phyloP scores from a whole-genome alignment of 1,140 invertebrate species.

The Brachionus angularis region DNA sequence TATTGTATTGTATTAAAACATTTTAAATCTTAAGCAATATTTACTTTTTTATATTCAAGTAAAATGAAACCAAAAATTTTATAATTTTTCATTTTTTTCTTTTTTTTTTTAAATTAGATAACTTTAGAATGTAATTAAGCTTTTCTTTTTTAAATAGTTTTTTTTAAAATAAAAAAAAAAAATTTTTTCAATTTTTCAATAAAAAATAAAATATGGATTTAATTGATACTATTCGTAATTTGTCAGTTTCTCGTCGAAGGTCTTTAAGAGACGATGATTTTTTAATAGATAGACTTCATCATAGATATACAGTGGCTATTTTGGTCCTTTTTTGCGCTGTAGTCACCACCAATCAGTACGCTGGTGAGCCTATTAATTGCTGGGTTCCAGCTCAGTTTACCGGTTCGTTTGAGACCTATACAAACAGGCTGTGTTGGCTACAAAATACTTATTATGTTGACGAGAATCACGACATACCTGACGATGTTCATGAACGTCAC shows the following conservation, averaged over 20 bases:
- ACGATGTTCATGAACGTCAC: background rate
- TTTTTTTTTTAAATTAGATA: too few relatives aligned
- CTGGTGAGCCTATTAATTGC: slow-evolving; percentile 46
- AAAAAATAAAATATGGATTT: slow-evolving; percentile 40
- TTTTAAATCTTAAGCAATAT: too few relatives aligned
- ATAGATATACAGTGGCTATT: slow-evolving; percentile 36
- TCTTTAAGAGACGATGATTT: slow-evolving; percentile 41
- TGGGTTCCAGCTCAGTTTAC: slow-evolving; percentile 48
- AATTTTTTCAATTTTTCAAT: too few relatives aligned
- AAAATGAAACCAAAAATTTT: too few relatives aligned
- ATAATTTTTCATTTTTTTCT: too few relatives aligned
- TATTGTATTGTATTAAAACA: too few relatives aligned
- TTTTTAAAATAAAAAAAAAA: too few relatives aligned
- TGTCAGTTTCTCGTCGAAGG: slow-evolving; percentile 18
- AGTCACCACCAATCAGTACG: slow-evolving; percentile 32
- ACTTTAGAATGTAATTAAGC: too few relatives aligned
- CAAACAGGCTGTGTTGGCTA: slow-evolving; percentile 47
- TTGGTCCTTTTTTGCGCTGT: slow-evolving; percentile 39
- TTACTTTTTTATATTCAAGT: too few relatives aligned
- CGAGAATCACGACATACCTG: slow-evolving; percentile 27
- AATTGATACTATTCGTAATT: slow-evolving; percentile 34
- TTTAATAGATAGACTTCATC: slow-evolving; percentile 39
- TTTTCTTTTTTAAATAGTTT: too few relatives aligned
- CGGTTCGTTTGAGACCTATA: slow-evolving; percentile 45
- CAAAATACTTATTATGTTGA: slow-evolving; percentile 46